Evolutionary conservation across 2,888 invertebrate species (phyloP), one percentile per base, ranked within the genome.

Genomic region (Callyntrura sp.): DNA sequence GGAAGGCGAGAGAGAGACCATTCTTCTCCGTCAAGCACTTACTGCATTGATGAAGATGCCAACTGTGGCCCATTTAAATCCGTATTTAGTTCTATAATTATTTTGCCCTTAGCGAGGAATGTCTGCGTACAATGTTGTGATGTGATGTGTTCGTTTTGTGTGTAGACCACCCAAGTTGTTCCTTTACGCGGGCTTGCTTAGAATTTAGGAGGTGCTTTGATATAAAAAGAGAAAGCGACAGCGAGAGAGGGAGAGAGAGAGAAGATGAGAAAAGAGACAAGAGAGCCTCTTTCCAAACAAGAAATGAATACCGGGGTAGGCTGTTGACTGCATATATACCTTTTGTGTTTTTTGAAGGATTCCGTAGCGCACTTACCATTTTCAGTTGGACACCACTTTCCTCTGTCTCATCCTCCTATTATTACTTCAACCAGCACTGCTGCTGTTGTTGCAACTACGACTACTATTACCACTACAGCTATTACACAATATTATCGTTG

Each of bases 61-160:
- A 91, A 92, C 90, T 91, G 90, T 76, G 90, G 85, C 90, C 86
- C 91, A 92, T 92, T 92, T 89, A 90, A 90, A 91, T 92, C 85
- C 88, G 91, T 85, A 88, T 85, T 85, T 91, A 90, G 85, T 57
- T 82, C 85, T 35, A 76, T 90, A 90, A 90, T 90, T 90, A 90
- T 90, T 90, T 85, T 85, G 90, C 90, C 90, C 85, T 82, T 51
- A 85, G 90, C 90, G 81, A 20, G 60, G 20, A 84, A 84, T 65
- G 89, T 35, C 35, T 85, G 48, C 78, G 35, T 70, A 81, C 73
- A 62, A 70, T 85, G 85, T 90, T 89, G 90, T 89, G 90, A 85
- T 82, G 85, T 45, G 73, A 85, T 82, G 85, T 45, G 73, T 76
- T 35, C 35, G 35, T 35, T 35, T 85, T 82, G 85, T 45, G 70